phyloP scores from a whole-genome alignment of 2,888 invertebrate species.

The Torymus tubicola region DNA sequence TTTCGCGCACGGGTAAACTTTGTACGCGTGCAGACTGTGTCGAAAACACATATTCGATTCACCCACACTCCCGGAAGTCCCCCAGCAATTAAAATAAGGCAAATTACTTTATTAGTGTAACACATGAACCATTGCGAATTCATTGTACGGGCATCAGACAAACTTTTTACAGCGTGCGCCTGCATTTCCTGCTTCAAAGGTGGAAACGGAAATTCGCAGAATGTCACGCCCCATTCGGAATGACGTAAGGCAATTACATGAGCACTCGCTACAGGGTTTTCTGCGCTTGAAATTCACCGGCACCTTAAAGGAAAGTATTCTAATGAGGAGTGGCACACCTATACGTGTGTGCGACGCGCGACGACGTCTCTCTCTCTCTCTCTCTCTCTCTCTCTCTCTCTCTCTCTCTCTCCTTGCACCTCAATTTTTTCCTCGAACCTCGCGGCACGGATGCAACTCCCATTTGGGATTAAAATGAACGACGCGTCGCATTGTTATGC shows the following conservation, averaged over 20 bases:
- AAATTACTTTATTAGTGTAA: constrained; percentile 30
- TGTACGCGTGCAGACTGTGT: too few species aligned
- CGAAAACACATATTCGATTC: too few species aligned
- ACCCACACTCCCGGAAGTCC: too few species aligned
- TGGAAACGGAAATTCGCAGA: constrained; percentile 49
- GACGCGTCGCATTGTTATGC: neutral
- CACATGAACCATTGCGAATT: constrained; percentile 21
- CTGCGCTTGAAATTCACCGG: constrained; percentile 28
- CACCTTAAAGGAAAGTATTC: constrained; percentile 32
- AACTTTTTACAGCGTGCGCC: constrained; percentile 17
- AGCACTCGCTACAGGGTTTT: constrained; percentile 16
- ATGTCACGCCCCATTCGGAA: constrained; percentile 51
- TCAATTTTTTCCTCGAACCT: constrained; percentile 1
- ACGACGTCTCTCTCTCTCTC: constrained; percentile 3
- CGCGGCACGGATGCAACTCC: neutral
- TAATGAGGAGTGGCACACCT: constrained; percentile 33
- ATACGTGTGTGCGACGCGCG: constrained; percentile 5
- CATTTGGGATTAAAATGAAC: constrained; percentile 35
- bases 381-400: constrained; percentile 1
- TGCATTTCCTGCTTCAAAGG: constrained; percentile 26
- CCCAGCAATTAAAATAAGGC: neutral
- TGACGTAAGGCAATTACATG: constrained; percentile 48
- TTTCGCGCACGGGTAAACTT: too few species aligned
- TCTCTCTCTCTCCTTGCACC: constrained; percentile 13
- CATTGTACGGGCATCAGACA: neutral